Conservation (phyloP, 2,113 vertebrate genomes). For the Ramphastos sulfuratus region DNA sequence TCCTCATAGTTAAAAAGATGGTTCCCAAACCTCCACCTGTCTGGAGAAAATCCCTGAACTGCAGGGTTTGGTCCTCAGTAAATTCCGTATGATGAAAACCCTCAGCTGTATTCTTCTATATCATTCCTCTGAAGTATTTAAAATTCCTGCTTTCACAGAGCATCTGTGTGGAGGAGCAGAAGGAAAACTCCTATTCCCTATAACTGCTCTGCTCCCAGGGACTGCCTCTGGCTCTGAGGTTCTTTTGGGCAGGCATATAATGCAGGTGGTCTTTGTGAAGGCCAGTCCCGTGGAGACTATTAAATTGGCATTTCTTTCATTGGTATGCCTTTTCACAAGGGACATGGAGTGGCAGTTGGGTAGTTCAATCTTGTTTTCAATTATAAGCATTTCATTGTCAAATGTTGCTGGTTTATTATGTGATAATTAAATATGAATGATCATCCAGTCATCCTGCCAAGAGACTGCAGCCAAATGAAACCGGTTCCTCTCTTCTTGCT, state of each 20-base stretch:
- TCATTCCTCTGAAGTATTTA: not conserved
- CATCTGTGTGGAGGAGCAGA: not conserved
- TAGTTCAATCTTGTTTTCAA: conserved; percentile 54
- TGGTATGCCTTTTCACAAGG: not conserved
- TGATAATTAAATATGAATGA: conserved; percentile 65
- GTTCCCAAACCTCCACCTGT: not conserved
- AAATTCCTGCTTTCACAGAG: not conserved
- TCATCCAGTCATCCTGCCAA: not conserved
- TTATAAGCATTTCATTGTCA: conserved; percentile 46
- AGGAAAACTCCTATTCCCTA: not conserved
- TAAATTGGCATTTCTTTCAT: not conserved
- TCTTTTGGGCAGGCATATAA: not conserved
- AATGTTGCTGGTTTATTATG: conserved; percentile 39
- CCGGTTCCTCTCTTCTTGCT: not conserved
- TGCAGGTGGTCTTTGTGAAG: not conserved
- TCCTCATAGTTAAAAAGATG: not conserved
- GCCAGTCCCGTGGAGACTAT: not conserved
- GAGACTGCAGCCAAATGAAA: conserved; percentile 9
- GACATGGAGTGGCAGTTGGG: not conserved
- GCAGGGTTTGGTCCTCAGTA: not conserved
- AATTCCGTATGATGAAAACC: not conserved
- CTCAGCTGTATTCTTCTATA: not conserved
- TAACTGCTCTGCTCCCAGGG: not conserved
- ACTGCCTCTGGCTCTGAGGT: not conserved
- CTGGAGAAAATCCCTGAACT: not conserved